Conservation (phyloP, 2,113 vertebrate genomes). For the Scomber japonicus region DNA sequence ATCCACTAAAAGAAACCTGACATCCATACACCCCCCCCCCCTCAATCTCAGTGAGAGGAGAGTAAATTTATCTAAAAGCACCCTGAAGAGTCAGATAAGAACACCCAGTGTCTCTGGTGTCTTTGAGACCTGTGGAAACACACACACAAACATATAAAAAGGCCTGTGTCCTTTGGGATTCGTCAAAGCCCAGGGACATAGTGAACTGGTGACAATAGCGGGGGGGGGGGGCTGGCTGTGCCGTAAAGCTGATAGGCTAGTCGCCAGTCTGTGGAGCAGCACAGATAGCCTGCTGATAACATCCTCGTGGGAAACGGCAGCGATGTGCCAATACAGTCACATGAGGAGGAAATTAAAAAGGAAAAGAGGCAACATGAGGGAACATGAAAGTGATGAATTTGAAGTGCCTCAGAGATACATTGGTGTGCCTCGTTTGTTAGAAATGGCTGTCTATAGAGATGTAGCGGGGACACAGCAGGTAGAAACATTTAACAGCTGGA, state of each 20-base stretch:
- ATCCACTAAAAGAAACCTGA: conserved; percentile 43
- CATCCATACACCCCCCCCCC: not conserved
- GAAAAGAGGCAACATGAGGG: not conserved
- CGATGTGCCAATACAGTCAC: conserved; percentile 30
- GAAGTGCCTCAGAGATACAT: conserved; percentile 5
- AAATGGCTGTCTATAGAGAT: conserved; percentile 10
- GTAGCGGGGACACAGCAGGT: conserved; percentile 1
- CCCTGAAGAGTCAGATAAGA: conserved; percentile 73
- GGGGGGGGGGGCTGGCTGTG: conserved; percentile 40
- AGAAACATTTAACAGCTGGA: conserved; percentile 26
- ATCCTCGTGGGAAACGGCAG: conserved; percentile 44
- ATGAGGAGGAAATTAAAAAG: conserved; percentile 59
- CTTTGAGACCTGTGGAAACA: conserved; percentile 34
- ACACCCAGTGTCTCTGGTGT: conserved; percentile 19
- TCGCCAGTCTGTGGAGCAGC: conserved; percentile 50
- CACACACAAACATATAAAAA: conserved; percentile 23
- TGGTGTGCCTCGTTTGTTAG: not conserved
- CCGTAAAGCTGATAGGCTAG: conserved; percentile 65
- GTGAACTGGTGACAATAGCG: conserved; percentile 51
- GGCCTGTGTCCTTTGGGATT: conserved; percentile 49
- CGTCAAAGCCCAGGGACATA: conserved; percentile 44
- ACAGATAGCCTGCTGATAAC: conserved; percentile 66
- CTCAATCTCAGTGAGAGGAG: conserved; percentile 22
- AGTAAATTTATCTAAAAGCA: conserved; percentile 62
- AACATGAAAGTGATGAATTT: not conserved